phyloP scores from a whole-genome alignment of 64 coral and sea anemone species.

The Porites lutea region DNA sequence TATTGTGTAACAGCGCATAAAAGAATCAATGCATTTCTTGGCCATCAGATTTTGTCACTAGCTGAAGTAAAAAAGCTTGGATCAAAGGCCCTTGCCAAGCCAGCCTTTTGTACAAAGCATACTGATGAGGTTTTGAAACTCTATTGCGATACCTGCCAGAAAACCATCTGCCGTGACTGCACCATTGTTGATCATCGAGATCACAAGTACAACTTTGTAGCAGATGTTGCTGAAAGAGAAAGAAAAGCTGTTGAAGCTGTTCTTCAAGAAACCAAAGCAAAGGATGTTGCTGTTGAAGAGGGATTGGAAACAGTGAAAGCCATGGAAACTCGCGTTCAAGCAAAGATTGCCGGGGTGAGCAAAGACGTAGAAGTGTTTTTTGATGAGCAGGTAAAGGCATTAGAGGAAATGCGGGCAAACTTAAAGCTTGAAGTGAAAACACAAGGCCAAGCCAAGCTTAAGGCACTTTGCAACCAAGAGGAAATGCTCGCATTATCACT shows the following conservation, averaged over 20 bases:
- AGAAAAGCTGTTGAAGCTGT: background rate
- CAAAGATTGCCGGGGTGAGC: background rate
- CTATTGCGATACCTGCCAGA: constrained; percentile 50
- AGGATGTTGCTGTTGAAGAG: background rate
- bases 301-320: background rate
- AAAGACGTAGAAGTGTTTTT: background rate
- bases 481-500: background rate
- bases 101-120: constrained; percentile 15
- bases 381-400: background rate
- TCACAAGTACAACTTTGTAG: constrained; percentile 17
- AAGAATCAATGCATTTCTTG: constrained; percentile 6
- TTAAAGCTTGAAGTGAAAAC: constrained; percentile 4
- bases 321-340: background rate
- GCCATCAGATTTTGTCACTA: constrained; percentile 35
- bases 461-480: background rate
- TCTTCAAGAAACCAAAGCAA: background rate
- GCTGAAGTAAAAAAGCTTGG: constrained; percentile 32
- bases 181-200: constrained; percentile 61
- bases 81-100: background rate
- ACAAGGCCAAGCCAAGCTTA: background rate
- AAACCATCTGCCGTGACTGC: constrained; percentile 58
- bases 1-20: constrained; percentile 37
- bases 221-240: constrained; percentile 18
- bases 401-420: constrained; percentile 6
- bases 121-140: constrained; percentile 26